Evolutionary conservation across 2,888 invertebrate genomes (phyloP), one percentile per base, ranked within the genome.

Genomic region (Lumbricus terrestris): DNA sequence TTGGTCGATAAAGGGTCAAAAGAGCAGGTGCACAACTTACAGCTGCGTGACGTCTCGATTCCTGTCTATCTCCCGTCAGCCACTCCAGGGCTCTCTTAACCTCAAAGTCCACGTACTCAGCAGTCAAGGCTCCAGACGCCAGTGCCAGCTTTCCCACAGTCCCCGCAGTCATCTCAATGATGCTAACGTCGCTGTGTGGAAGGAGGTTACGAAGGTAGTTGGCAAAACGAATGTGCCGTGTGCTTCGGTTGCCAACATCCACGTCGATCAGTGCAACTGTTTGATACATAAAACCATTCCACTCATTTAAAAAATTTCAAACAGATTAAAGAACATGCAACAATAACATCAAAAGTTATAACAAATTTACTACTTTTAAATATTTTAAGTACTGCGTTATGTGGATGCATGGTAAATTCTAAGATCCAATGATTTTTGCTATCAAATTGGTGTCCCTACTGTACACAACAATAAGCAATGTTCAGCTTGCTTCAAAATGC

Each of bases 71-170:
- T 89, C 97, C 97, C 40, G 97, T 97, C 13, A 99, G 96, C 98
- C 98, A 98, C 95, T 99, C 99, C 37, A 92, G 91, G 29, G 99
- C 98, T 94, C 97, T 96, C 95, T 98, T 98, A 2, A 99, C 98
- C 95, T 99, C 98, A 95, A 98, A 98, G 93, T 99, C 98, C n/a
- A 99, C 98, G 94, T 98, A 98, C 94, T 98, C 98, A 0, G 98
- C 97, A 47, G 98, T 97, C 95, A 98, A 98, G 0, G 98, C 98
- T 29, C 98, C 98, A 16, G 95, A 95, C 0, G 95, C 94, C 37
- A 98, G 96, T 3, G 98, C 98, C 90, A 99, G 95, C 92, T 97
- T 97, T 0, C 98, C 99, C 92, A 99, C 97, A 11, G 99, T 98
- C 94, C 98, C 97, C 2, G 99, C 98, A 8, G 98, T 98, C 93